These are phyloP conservation scores for Diploscapter pachys DNA, from an alignment of 1,140 invertebrate species.

Conservation along the genomic window DNA sequence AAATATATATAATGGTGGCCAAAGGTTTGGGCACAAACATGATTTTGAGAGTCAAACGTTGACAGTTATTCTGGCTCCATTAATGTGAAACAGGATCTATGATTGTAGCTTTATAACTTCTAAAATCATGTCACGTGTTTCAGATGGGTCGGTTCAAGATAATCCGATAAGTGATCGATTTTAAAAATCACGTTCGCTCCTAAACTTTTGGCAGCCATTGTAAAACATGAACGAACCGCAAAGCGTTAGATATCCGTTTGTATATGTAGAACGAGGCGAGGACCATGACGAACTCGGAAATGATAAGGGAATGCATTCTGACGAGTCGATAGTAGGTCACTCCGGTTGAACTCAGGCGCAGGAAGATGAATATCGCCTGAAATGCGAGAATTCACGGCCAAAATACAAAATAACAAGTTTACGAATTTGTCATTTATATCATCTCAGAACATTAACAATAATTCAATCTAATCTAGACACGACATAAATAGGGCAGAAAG, in stretches of 20 bases:
- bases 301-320: conserved; percentile 16
- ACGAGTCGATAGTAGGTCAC: conserved; percentile 26
- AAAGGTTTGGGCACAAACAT: too few species aligned
- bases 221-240: conserved; percentile 7
- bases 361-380: conserved; percentile 10
- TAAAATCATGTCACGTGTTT: background rate
- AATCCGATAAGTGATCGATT: too few species aligned
- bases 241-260: conserved; percentile 12
- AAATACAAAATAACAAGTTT: too few species aligned
- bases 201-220: too few species aligned
- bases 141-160: background rate
- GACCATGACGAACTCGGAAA: conserved; percentile 14
- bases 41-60: background rate
- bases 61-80: background rate
- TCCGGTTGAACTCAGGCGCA: conserved; percentile 11
- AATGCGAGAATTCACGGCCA: background rate
- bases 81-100: too few species aligned
- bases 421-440: too few species aligned
- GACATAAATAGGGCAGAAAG: too few species aligned
- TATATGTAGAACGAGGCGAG: conserved; percentile 20
- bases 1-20: too few species aligned
- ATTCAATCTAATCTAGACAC: too few species aligned
- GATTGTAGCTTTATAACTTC: too few species aligned
- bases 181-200: too few species aligned
- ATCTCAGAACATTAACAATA: too few species aligned